Evolutionary conservation across 1,140 invertebrate species (phyloP).

Genomic region (Dryas iulia): DNA sequence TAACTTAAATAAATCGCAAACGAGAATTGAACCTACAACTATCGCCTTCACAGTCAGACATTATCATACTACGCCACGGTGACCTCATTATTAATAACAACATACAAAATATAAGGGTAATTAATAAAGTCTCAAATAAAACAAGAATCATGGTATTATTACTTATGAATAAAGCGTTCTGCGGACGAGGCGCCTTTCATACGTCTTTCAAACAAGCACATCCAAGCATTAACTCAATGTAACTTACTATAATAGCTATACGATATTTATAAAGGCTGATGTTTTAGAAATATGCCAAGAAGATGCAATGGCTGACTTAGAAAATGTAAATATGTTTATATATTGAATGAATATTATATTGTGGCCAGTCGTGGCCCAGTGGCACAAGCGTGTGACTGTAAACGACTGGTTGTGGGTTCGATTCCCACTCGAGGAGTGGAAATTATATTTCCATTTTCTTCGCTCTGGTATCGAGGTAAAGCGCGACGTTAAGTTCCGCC

Average conservation of each 20-base stretch:
- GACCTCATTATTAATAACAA: background rate
- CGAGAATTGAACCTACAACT: too few relatives aligned
- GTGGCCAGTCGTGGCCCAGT: too few relatives aligned
- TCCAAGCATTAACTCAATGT: background rate
- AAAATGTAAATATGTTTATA: background rate
- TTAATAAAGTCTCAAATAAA: background rate
- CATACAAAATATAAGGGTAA: background rate
- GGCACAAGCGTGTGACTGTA: too few relatives aligned
- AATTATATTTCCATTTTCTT: too few relatives aligned
- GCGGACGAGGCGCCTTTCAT: background rate
- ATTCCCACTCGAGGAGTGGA: too few relatives aligned
- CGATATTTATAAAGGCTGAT: slow-evolving; percentile 2
- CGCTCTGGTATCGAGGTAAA: too few relatives aligned
- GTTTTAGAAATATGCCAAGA: background rate
- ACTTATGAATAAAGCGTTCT: background rate
- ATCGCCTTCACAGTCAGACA: too few relatives aligned
- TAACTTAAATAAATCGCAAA: too few relatives aligned
- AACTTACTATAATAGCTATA: background rate
- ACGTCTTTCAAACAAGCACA: slow-evolving; percentile 1
- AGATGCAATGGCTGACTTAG: background rate
- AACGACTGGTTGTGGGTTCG: too few relatives aligned
- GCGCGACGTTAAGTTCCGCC: too few relatives aligned
- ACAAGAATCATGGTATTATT: background rate
- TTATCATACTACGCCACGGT: too few relatives aligned
- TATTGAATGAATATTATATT: too few relatives aligned